A percentile compares a stretch with the other conserved stretches of the same genome.
Evolutionary conservation across 2,113 vertebrate genomes (phyloP).

Genomic region (Psephotus haematonotus): DNA sequence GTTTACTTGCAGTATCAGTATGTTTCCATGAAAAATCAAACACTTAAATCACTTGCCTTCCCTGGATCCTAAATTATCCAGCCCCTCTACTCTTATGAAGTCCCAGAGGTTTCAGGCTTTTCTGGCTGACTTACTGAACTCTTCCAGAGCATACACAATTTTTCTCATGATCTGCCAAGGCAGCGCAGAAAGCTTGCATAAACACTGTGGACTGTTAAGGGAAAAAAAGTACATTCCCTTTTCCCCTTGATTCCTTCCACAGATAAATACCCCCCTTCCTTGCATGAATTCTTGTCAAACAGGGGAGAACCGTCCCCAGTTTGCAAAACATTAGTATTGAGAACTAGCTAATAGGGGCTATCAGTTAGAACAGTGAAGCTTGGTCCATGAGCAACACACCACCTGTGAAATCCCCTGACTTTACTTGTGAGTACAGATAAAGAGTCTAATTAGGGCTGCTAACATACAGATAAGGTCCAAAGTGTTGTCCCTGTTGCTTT

Average conservation of each 20-base stretch:
- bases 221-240: not conserved
- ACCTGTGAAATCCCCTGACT: not conserved
- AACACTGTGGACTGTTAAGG: not conserved
- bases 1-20: not conserved
- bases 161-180: slow-evolving; percentile 26
- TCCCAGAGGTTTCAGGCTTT: slow-evolving; percentile 2
- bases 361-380: not conserved
- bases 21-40: not conserved
- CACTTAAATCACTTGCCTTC: not conserved
- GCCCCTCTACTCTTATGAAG: not conserved
- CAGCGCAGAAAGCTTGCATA: not conserved
- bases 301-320: not conserved
- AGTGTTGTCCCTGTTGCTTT: not conserved
- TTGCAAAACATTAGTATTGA: not conserved
- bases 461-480: slow-evolving; percentile 4
- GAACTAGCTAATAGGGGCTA: not conserved
- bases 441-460: slow-evolving; percentile 32
- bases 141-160: not conserved
- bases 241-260: not conserved
- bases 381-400: not conserved
- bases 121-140: not conserved
- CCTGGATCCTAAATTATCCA: not conserved
- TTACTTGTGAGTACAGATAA: not conserved
- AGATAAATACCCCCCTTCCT: not conserved
- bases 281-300: not conserved